These are phyloP conservation scores for Sinosuthora webbiana DNA, from an alignment of 2,113 vertebrate species.

Conservation along the genomic window DNA sequence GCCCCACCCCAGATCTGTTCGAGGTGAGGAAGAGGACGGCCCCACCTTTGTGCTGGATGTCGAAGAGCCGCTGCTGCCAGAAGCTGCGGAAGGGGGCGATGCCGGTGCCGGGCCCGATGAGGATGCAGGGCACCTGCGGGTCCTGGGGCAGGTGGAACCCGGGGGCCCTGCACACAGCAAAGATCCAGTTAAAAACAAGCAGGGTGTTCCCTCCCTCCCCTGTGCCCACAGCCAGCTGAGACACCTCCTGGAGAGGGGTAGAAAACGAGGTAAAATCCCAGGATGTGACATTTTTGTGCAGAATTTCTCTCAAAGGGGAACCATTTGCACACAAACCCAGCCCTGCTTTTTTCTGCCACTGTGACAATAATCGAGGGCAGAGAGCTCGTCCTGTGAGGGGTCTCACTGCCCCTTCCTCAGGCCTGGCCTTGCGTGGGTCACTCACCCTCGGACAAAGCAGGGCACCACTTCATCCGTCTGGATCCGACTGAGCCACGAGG, in stretches of 20 bases:
- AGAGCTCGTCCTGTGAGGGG: neutral
- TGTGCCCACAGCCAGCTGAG: neutral
- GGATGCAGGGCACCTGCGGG: conserved; percentile 89
- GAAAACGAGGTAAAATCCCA: neutral
- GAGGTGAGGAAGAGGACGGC: neutral
- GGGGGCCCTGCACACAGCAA: conserved; percentile 75
- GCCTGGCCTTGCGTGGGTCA: neutral
- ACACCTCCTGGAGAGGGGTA: no score
- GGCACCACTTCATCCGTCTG: conserved; percentile 88
- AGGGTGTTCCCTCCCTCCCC: neutral
- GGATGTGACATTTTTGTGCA: neutral
- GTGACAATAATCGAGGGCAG: neutral
- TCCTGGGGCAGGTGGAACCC: conserved; percentile 94
- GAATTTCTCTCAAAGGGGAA: neutral
- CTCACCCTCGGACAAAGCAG: conserved; percentile 95
- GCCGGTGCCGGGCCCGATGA: conserved; percentile 93
- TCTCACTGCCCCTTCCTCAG: neutral
- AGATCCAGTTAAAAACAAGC: neutral
- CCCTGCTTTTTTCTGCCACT: neutral
- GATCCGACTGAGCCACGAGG: conserved; percentile 95
- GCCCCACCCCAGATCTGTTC: fast-evolving
- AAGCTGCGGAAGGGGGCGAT: conserved; percentile 98
- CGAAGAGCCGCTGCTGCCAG: conserved; percentile 93
- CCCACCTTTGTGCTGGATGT: conserved; percentile 90
- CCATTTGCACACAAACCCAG: neutral